Evolutionary conservation across 2,113 vertebrate species (phyloP).

Genomic region (Burhinus bistriatus): DNA sequence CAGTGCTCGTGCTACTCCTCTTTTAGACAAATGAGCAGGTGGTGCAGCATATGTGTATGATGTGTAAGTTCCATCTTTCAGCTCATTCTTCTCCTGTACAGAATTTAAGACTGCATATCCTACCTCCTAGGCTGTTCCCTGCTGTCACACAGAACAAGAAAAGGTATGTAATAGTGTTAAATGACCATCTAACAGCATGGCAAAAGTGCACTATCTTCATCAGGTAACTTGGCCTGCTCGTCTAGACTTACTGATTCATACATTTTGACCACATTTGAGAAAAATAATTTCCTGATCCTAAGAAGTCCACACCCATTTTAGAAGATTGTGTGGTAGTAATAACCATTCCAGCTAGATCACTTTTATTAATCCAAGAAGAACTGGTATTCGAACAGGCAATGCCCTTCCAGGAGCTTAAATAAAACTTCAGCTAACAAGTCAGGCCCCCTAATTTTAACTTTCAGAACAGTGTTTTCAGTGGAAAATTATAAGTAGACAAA

Average conservation of each 20-base stretch:
- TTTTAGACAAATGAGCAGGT: neutral
- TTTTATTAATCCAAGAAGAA: neutral
- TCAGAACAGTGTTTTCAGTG: neutral
- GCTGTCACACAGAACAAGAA: neutral
- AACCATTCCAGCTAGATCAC: neutral
- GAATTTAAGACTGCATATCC: neutral
- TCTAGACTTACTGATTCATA: neutral
- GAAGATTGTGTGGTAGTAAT: neutral
- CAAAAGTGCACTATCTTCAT: neutral
- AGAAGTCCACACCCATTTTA: neutral
- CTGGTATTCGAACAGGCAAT: neutral
- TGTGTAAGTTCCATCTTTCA: neutral
- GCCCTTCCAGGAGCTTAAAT: accelerated
- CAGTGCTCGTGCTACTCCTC: neutral
- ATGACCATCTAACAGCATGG: neutral
- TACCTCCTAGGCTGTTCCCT: neutral
- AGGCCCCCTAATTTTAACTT: neutral
- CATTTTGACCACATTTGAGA: neutral
- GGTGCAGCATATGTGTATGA: neutral
- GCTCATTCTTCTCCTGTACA: neutral
- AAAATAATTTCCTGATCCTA: neutral
- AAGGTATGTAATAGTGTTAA: neutral
- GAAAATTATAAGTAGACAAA: neutral
- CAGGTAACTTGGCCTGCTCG: neutral
- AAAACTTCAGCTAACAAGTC: neutral